Percentiles rank a stretch among this genome's conserved stretches.
phyloP scores from a whole-genome alignment of 2,797 vertebrate species.

The Sarcophilus harrisii region DNA sequence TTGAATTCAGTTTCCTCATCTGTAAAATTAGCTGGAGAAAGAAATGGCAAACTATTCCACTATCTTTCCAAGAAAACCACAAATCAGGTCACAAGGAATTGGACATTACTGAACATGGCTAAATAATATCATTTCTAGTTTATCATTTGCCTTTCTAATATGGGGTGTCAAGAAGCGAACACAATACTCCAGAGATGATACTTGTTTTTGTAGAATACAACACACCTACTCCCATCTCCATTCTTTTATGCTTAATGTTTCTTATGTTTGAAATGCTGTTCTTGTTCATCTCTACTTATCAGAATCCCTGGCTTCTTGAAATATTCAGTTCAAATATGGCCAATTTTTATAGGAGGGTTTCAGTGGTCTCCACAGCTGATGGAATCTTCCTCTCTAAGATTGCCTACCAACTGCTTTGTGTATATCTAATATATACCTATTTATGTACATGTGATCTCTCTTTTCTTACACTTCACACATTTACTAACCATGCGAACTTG shows the following conservation, averaged over 20 bases:
- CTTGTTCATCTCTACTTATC: background rate
- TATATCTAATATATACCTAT: background rate
- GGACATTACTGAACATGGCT: background rate
- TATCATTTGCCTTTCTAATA: background rate
- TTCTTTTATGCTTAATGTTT: background rate
- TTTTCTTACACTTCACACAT: background rate
- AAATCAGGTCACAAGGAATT: background rate
- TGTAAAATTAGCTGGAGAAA: background rate
- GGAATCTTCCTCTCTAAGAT: background rate
- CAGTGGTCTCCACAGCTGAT: background rate
- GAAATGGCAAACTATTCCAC: background rate
- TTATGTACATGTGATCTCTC: background rate
- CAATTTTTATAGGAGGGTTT: background rate
- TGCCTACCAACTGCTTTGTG: background rate
- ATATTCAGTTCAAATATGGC: background rate
- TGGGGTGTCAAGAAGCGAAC: background rate
- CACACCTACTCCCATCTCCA: background rate
- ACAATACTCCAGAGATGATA: background rate
- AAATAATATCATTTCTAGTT: background rate
- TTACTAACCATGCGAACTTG: background rate
- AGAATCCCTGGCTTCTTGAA: background rate
- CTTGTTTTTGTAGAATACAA: background rate
- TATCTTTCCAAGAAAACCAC: background rate
- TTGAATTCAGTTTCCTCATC: background rate
- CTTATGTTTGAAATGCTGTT: background rate